Base-by-base conservation (phyloP, 2,888 invertebrate genomes). In the Drosophila maculinotata region DNA sequence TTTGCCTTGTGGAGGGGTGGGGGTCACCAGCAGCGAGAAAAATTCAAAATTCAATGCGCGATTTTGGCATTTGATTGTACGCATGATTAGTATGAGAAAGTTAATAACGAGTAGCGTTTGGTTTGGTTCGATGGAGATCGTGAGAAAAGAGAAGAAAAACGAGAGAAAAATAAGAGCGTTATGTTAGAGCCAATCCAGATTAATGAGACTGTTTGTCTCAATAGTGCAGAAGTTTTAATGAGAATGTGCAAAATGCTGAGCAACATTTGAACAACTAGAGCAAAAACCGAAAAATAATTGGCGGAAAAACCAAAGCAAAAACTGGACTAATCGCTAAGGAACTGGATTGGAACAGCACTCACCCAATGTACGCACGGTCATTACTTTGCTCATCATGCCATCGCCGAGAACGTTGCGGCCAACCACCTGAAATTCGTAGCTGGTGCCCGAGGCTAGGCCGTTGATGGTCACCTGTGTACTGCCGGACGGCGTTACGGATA, bases 401-500 rank as follows among this genome's bases (percentile, higher is more conserved):
- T 98, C 97, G 69, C 99, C 98, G 57, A 98, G 94, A 10, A 96
- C 95, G 92, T 99, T 99, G 90, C 97, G 96, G 62, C 98, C 97
- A 85, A 98, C 95, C 60, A 99, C 97, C 93, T 98, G 97, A 92
- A 99, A 98, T 92, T 99, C 98, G 92, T 99, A 98, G 58, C 95
- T 95, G 35, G 97, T 97, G 74, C 96, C 96, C 8, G 98, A 97
- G 79, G 95, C 95, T 68, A 99, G 93, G 69, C 96, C 95, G 92
- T 97, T 97, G 91, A 99, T 96, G 81, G 98, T 97, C 72, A 97
- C 96, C 77, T 93, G 93, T 10, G 98, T 98, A 89, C 96, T 96
- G 75, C 97, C 97, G 53, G 97, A 96, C 2, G 98, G 98, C 41
- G 97, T 96, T 51, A 99, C 98, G 10, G 97, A 96, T 85, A 98